Conservation (phyloP, 1,140 invertebrate genomes). For the Calephelis nemesis region DNA sequence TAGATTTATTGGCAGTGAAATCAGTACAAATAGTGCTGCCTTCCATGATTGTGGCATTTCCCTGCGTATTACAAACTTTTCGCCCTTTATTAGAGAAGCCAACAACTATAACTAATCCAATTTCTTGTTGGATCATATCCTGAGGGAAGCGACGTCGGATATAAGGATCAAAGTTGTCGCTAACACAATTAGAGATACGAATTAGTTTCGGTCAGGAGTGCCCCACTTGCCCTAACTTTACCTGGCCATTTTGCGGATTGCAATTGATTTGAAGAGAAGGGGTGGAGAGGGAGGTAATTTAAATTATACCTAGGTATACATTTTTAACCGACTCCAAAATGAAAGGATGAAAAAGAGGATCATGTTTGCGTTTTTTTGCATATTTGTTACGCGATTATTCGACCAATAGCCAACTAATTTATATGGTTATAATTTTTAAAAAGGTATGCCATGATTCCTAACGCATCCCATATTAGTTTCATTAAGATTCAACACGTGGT, state of each 20-base stretch:
- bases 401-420: too few species aligned
- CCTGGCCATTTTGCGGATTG: conserved; percentile 56
- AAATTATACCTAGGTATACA: too few species aligned
- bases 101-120: conserved; percentile 76
- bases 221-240: conserved; percentile 40
- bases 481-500: too few species aligned
- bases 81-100: conserved; percentile 72
- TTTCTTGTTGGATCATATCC: conserved; percentile 73
- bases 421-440: too few species aligned
- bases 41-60: not conserved
- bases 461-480: too few species aligned
- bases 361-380: too few species aligned
- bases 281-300: not conserved
- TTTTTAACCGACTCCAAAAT: too few species aligned
- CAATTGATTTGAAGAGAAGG: conserved; percentile 48
- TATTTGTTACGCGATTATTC: too few species aligned
- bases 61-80: conserved; percentile 47
- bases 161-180: conserved; percentile 74
- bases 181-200: conserved; percentile 73
- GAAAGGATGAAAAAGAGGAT: too few species aligned
- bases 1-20: not conserved
- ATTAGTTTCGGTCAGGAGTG: conserved; percentile 70
- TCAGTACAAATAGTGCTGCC: not conserved
- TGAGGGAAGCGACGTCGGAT: conserved; percentile 51
- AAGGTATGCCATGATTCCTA: too few species aligned